Evolutionary conservation across 2,113 vertebrate species (phyloP), one percentile per base, ranked within the genome.

Genomic region (Oncorhynchus clarkii): DNA sequence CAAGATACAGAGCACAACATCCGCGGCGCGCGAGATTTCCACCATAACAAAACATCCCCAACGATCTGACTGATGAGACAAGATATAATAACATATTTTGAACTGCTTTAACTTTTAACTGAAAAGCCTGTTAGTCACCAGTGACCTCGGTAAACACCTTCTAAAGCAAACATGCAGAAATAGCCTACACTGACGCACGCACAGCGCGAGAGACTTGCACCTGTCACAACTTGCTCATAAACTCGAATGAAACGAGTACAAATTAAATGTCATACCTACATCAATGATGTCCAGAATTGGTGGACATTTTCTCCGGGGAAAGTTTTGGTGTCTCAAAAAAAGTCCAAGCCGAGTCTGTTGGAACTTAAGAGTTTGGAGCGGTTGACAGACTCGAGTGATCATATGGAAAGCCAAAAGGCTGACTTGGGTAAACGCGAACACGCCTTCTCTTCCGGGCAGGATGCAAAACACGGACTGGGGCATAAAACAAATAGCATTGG

Each of bases 201-300:
- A 39, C 34, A 39, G 6, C 34, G 34, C 70, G 80, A 80, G 74
- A 81, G 87, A 89, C 74, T 31, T 39, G 89, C 88, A 90, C 88
- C 89, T 89, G 89, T 82, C 79, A 60, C 82, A 39, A 60, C n/a
- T 22, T 51, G 12, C 59, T 22, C 5, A 20, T 60, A 60, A 13
- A 60, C 57, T n/a, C 18, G 57, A 60, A 60, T n/a, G 20, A 60
- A 60, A 60, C 59, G 6, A 3, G 16, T 9, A 14, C 1, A 60
- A 60, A 22, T 27, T 2, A 2, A 27, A 27, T 27, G 26, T 27
- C 26, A 27, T 27, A 27, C 26, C 26, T 27, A 27, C 26, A 27
- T 39, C 29, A 67, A 85, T 66, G 48, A 79, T 76, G 49, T 51
- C 49, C 49, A 51, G 49, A 4, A 16, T 51, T 51, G 49, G 49